A percentile compares a stretch with the other conserved stretches of the same genome.
phyloP scores from a whole-genome alignment of 2,797 vertebrate species.

The Tapera naevia region DNA sequence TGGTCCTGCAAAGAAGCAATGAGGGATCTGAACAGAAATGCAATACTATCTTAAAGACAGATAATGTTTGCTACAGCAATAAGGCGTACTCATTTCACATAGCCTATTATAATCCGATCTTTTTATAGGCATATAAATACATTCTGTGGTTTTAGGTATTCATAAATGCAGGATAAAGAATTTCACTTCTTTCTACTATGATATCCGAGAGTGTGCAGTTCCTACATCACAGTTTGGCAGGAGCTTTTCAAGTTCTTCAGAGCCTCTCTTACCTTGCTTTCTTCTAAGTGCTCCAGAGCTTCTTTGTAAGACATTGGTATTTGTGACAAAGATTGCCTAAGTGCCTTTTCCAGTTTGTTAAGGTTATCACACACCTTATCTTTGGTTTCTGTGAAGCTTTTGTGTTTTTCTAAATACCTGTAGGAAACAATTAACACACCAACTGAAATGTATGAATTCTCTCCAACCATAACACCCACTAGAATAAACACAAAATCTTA shows the following conservation, averaged over 20 bases:
- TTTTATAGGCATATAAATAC: not conserved
- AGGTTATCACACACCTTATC: constrained; percentile 77
- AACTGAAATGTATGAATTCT: not conserved
- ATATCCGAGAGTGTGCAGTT: not conserved
- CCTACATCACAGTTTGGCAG: not conserved
- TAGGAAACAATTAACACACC: not conserved
- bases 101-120: not conserved
- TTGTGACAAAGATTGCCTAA: constrained; percentile 69
- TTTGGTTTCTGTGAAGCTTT: constrained; percentile 67
- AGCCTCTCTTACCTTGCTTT: constrained; percentile 78
- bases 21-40: not conserved
- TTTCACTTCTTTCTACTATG: not conserved
- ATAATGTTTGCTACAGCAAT: not conserved
- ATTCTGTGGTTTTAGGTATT: not conserved
- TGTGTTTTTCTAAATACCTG: constrained; percentile 84
- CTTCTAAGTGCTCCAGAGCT: constrained; percentile 77
- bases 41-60: not conserved
- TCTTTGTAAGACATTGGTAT: constrained; percentile 82
- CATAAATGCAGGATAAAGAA: not conserved
- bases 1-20: not conserved
- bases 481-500: not conserved
- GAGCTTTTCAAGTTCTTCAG: not conserved
- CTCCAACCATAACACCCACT: not conserved
- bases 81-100: not conserved
- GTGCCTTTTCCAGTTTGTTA: constrained; percentile 66